Percentiles rank a stretch among this genome's conserved stretches.
Evolutionary conservation across 1,140 invertebrate species (phyloP).

Genomic region (Cardiocondyla obscurior): DNA sequence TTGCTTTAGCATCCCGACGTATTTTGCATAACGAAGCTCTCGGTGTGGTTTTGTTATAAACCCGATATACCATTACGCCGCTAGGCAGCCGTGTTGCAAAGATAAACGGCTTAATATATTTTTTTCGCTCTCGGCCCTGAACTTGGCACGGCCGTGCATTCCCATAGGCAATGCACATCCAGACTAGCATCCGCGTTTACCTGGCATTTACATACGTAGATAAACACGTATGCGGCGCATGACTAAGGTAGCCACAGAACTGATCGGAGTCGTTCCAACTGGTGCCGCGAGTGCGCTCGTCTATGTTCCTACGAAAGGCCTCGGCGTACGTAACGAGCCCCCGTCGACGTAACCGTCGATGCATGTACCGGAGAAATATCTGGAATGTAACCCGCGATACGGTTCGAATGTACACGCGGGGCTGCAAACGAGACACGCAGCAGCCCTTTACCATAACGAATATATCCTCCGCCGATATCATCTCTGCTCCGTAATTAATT

Average conservation of each 20-base stretch:
- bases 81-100: constrained; percentile 27
- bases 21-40: constrained; percentile 18
- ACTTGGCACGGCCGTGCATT: constrained; percentile 35
- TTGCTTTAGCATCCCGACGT: neutral
- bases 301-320: constrained; percentile 19
- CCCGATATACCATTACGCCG: constrained; percentile 6
- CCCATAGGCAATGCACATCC: constrained; percentile 37
- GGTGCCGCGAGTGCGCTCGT: neutral
- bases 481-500: neutral
- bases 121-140: constrained; percentile 25
- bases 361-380: constrained; percentile 6
- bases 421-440: neutral
- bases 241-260: neutral
- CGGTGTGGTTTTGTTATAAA: constrained; percentile 15
- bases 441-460: neutral
- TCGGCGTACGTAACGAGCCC: constrained; percentile 22
- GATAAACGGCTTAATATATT: constrained; percentile 48
- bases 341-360: constrained; percentile 20
- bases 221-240: constrained; percentile 37
- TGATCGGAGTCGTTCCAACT: constrained; percentile 21
- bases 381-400: constrained; percentile 4
- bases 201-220: constrained; percentile 44
- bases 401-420: neutral
- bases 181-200: constrained; percentile 44
- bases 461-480: neutral